Evolutionary conservation across 2,113 vertebrate genomes (phyloP).

Genomic region (Stigmatopora nigra): DNA sequence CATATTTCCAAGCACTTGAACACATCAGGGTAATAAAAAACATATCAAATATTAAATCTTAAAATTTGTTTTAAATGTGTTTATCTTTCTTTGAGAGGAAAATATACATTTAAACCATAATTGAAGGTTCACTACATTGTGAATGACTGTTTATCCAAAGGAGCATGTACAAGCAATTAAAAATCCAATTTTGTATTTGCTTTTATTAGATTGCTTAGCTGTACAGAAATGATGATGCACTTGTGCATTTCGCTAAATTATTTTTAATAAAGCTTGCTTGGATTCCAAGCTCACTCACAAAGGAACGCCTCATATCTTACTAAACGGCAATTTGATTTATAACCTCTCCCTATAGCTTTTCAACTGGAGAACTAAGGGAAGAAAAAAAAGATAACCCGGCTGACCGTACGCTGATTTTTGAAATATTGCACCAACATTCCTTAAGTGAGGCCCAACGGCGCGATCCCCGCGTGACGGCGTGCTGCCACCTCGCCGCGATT

Average conservation of each 20-base stretch:
- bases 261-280: constrained; percentile 34
- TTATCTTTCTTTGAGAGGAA: no score
- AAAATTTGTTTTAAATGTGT: no score
- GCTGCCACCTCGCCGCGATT: constrained; percentile 45
- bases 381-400: constrained; percentile 16
- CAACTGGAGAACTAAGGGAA: background rate
- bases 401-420: constrained; percentile 41
- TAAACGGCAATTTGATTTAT: constrained; percentile 22
- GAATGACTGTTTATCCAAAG: no score
- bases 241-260: constrained; percentile 15
- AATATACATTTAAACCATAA: no score
- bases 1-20: no score
- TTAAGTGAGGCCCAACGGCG: constrained; percentile 40
- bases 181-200: background rate
- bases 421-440: constrained; percentile 26
- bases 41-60: no score
- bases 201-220: background rate
- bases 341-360: background rate
- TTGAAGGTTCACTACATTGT: no score
- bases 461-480: constrained; percentile 39
- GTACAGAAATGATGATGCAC: background rate
- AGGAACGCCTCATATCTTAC: constrained; percentile 21
- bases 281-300: constrained; percentile 12
- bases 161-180: background rate
- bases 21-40: no score